Evolutionary conservation across 2,797 vertebrate species (phyloP), one percentile per base, ranked within the genome.

Genomic region (Oreonectes daqikongensis): DNA sequence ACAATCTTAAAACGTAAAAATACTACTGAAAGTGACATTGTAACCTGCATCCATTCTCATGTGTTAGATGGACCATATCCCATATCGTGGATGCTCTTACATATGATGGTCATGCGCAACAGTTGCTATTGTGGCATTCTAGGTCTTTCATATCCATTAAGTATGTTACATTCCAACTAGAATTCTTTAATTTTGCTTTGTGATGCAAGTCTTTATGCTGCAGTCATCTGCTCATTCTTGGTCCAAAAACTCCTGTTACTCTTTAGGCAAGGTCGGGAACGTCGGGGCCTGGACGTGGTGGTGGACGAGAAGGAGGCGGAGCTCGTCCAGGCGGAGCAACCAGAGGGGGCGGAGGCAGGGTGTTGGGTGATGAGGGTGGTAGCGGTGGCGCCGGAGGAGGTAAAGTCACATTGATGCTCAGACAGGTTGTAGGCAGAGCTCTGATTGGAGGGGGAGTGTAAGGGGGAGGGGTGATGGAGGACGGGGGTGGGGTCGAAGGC

Each of bases 271-370:
- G 30, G 5, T 52, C 68, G 14, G 46, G 48, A 55, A 35, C 28
- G 1, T 92, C 95, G 14, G 92, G 87, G 35, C 89, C 89, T 50
- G 96, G 96, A 11, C 93, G 94, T 10, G 97, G 96, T 1, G 96
- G 96, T 60, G 95, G 96, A 78, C 90, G 95, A 83, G 85, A 93
- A 3, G 88, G 94, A 44, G 91, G 93, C 20, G 91, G 92, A 0
- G 90, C 91, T 81, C 92, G 87, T 1, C 85, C 86, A 0, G 87
- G 87, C 2, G 91, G 82, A 0, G 88, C 85, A 1, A 80, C 85
- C 22, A 84, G 87, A 57, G 91, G 92, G 2, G 88, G 89, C n/a
- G 90, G 90, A 0, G 90, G 89, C 9, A 92, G 69, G 15, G 86
- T 85, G 77, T 82, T 79, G 0, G 83, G 72, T 0, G 89, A 86